phyloP scores from a whole-genome alignment of 2,113 vertebrate genomes.

The Peromyscus polionotus region DNA sequence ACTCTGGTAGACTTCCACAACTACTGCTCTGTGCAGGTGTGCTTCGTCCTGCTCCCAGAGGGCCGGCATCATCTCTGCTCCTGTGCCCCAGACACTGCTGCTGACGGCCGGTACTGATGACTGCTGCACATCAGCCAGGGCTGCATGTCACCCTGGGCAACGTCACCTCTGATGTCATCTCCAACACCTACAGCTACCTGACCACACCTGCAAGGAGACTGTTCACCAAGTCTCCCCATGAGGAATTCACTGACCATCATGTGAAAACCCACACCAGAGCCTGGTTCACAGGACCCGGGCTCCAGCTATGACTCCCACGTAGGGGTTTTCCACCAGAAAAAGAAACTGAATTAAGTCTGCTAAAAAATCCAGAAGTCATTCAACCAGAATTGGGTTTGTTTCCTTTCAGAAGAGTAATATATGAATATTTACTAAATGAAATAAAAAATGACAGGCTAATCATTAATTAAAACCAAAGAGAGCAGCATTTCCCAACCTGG shows the following conservation, averaged over 20 bases:
- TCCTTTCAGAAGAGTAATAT: slow-evolving; percentile 45
- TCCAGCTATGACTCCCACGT: not conserved
- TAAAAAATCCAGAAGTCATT: not conserved
- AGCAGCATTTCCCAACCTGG: not conserved
- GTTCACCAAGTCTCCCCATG: not conserved
- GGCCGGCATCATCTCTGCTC: not conserved
- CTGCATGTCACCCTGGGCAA: not conserved
- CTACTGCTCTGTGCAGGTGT: not conserved
- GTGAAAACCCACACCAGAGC: not conserved
- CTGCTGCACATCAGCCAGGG: too few species aligned
- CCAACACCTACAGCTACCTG: not conserved
- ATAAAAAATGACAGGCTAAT: not conserved
- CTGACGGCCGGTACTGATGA: not conserved
- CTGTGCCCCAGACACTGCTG: not conserved
- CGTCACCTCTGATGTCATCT: not conserved
- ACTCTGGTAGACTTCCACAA: too few species aligned
- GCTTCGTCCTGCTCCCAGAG: not conserved
- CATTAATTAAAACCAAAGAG: slow-evolving; percentile 29
- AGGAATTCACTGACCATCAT: not conserved
- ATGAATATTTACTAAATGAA: slow-evolving; percentile 47
- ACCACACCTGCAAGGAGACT: not conserved
- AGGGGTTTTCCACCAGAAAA: not conserved
- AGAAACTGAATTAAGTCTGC: not conserved
- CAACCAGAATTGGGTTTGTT: slow-evolving; percentile 40
- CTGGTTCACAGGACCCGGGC: not conserved